Conservation (phyloP, 1,140 invertebrate species). For the Rhizoglyphus robini region DNA sequence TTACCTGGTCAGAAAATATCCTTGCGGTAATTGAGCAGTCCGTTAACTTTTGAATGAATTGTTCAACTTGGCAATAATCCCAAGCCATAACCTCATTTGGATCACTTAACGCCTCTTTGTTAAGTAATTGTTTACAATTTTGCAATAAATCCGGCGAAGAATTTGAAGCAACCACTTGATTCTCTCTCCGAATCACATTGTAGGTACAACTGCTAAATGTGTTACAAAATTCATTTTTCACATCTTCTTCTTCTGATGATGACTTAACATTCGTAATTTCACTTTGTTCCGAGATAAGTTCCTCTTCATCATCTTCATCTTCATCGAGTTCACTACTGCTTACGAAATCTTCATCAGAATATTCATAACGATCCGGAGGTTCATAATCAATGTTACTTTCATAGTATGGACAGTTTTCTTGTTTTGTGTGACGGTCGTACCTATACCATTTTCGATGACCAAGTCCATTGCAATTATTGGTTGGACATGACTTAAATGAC, state of each 20-base stretch:
- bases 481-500: conserved; percentile 42
- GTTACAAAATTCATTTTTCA: not conserved
- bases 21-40: conserved; percentile 82
- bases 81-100: conserved; percentile 18
- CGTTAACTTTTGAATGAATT: conserved; percentile 69
- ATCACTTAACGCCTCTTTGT: not conserved
- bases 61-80: conserved; percentile 40
- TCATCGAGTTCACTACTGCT: not conserved
- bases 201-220: too few relatives aligned
- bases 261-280: not conserved
- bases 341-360: not conserved
- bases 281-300: not conserved
- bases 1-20: conserved; percentile 55
- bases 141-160: not conserved
- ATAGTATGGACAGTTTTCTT: conserved; percentile 15
- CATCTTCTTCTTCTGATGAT: not conserved
- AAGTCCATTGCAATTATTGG: conserved; percentile 59
- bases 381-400: conserved; percentile 1
- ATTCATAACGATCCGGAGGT: not conserved
- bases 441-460: conserved; percentile 61
- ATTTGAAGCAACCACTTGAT: too few relatives aligned
- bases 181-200: too few relatives aligned
- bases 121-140: not conserved
- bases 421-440: conserved; percentile 54
- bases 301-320: conserved; percentile 10